Base-by-base conservation (phyloP, 1,140 invertebrate species). In the Trachymyrmex septentrionalis region DNA sequence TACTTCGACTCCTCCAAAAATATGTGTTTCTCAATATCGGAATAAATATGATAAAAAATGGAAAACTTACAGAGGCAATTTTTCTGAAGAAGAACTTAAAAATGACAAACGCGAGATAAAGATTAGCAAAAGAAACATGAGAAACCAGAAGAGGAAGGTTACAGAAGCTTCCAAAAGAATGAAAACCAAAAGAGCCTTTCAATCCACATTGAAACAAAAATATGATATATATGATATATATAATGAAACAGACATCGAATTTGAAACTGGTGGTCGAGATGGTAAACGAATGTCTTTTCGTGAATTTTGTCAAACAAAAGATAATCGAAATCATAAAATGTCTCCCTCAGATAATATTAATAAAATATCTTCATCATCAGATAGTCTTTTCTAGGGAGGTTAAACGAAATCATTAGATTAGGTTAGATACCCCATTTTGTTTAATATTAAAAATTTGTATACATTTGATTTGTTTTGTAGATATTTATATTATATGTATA, bases 251-350 rank as follows among this genome's bases (percentile, higher is more conserved):
- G 78, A 82, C 1, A 2, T 12, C 6, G 48, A 59, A 3, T 73
- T 61, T 5, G 34, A 61, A 50, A 73, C 21, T 30, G 50, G 34
- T 34, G 53, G 21, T 27, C 9, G 0, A 71, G 16, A 72, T 44
- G 48, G 66, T 48, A 59, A 48, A 61, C 34, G 21, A 38, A 61
- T 73, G 0, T 10, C 53, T 21, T 53, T 82, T 5, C 16, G 50
- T 57, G 24, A 57, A n/a, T 82, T 82, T 72, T 34, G 67, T 73
- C 24, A 72, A n/a, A 21, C 10, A 48, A 82, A 82, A 4, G 7
- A 0, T 34, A 0, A 0, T 34, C n/a, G 14, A 48, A n/a, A 12
- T 27, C 2, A 30, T 1, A 50, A 50, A 50, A 50, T 1, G 14
- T 50, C 12, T 50, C 48, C 12, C 3, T 50, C 9, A 50, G 14